These are phyloP conservation scores for Brachionus asplanchnoidis DNA, from an alignment of 1,140 invertebrate species.

Conservation along the genomic window DNA sequence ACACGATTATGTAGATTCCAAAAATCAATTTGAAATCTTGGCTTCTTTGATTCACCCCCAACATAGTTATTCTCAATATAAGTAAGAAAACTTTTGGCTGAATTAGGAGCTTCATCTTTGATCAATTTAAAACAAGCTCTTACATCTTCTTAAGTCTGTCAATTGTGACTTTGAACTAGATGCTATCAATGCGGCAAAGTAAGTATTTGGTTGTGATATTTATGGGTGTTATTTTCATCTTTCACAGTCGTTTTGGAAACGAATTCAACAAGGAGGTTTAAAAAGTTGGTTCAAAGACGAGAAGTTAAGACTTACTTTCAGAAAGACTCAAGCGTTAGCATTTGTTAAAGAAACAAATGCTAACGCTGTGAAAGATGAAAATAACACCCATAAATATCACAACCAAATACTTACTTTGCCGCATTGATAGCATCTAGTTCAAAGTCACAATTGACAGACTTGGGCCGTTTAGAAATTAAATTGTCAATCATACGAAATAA, in stretches of 20 bases:
- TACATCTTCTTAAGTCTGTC: not conserved
- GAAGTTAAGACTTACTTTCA: not conserved
- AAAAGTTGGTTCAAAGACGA: slow-evolving; percentile 7
- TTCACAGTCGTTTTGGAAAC: not conserved
- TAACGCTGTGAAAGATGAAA: not conserved
- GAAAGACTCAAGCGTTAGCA: not conserved
- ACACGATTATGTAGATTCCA: no score
- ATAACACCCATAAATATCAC: not conserved
- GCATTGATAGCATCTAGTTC: not conserved
- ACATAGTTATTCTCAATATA: slow-evolving; percentile 12
- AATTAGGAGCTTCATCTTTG: not conserved
- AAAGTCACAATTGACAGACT: not conserved
- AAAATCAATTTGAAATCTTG: not conserved
- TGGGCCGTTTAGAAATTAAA: not conserved
- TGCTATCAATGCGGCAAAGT: not conserved
- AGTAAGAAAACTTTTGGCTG: not conserved
- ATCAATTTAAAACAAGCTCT: not conserved
- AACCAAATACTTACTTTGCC: not conserved
- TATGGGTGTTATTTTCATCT: not conserved
- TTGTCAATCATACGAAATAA: not conserved
- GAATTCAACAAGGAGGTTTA: not conserved
- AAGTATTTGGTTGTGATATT: not conserved
- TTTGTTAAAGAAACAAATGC: no score
- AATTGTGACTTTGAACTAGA: not conserved
- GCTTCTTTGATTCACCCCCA: not conserved